A percentile compares a stretch with the other conserved stretches of the same genome.
Evolutionary conservation across 2,888 invertebrate genomes (phyloP).

Genomic region (Pseudococcus jackbeardsleyi): DNA sequence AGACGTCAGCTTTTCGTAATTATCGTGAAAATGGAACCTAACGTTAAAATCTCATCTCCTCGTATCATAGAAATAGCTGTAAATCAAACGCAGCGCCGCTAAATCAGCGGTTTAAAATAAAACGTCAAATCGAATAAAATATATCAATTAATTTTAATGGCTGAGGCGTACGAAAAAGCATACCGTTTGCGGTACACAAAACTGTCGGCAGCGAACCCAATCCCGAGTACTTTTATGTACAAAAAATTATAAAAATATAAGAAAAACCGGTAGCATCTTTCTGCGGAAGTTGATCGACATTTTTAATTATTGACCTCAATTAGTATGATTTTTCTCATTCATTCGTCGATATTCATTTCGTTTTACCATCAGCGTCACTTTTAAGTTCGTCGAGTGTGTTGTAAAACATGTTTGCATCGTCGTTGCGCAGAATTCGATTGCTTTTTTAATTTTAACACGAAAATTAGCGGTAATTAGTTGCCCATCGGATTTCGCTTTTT

Average conservation of each 20-base stretch:
- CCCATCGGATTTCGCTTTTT: conserved; percentile 9
- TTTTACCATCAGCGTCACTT: conserved; percentile 17
- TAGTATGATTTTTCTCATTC: conserved; percentile 39
- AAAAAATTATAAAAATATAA: conserved; percentile 31
- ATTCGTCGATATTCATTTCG: conserved; percentile 29
- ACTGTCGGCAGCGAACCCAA: not conserved
- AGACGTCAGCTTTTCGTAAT: conserved; percentile 4
- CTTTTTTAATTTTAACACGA: not conserved
- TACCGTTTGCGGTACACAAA: conserved; percentile 36
- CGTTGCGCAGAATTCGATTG: not conserved
- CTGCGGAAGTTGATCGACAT: conserved; percentile 35
- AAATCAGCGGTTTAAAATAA: conserved; percentile 9
- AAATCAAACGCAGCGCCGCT: conserved; percentile 37
- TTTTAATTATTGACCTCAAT: conserved; percentile 57
- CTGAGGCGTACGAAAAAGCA: not conserved
- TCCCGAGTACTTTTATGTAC: conserved; percentile 26
- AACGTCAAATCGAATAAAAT: conserved; percentile 41
- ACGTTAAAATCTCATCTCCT: not conserved
- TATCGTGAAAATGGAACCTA: conserved; percentile 17
- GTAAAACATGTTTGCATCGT: conserved; percentile 14
- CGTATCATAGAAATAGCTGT: conserved; percentile 42
- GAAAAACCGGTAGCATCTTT: conserved; percentile 25
- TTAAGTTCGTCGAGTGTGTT: conserved; percentile 25
- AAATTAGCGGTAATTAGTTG: conserved; percentile 9
- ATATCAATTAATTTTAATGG: conserved; percentile 55